Evolutionary conservation across 2,888 invertebrate genomes (phyloP), one percentile per base, ranked within the genome.

Genomic region (Lasiommata megera): DNA sequence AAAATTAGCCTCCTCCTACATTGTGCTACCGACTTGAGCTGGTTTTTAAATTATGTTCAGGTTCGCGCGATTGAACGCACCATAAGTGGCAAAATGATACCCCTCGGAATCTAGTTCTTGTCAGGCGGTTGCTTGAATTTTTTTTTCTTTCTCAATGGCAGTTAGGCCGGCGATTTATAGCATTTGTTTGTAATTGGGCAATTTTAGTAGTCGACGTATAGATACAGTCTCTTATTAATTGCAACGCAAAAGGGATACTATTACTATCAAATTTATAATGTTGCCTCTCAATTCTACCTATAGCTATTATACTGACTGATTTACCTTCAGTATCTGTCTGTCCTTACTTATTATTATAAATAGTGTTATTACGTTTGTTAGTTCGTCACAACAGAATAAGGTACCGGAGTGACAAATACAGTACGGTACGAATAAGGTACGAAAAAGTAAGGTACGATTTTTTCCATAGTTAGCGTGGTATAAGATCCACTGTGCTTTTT

Each of bases 1-100:
- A 84, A 79, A 84, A 85, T 88, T 87, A 86, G 79, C 77, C 54
- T 54, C 74, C 74, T 5, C 31, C 77, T 81, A 80, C 80, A 70
- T 83, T 84, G 78, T 78, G 74, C 71, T 72, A 68, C 71, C 70
- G 71, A 63, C 68, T 60, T 50, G 60, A 46, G 53, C 18, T 57
- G 48, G 58, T 60, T 57, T 46, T 61, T 29, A 55, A 57, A 55
- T 55, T 61, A 52, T 58, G 28, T 48, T 44, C 38, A 23, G 50
- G 53, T 44, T 53, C 31, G 43, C 40, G 43, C 53, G 40, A 53
- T 53, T 53, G 53, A 44, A 43, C 53, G 53, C 34, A 28, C 53
- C 53, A 16, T 53, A 53, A 53, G 53, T 53, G 53, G 43, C 34
- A 23, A 44, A 44, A 53, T 43, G 43, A 53, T 53, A 53, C 23